Evolutionary conservation across 2,888 invertebrate species (phyloP), one percentile per base, ranked within the genome.

Genomic region (Ethmia dodecea): DNA sequence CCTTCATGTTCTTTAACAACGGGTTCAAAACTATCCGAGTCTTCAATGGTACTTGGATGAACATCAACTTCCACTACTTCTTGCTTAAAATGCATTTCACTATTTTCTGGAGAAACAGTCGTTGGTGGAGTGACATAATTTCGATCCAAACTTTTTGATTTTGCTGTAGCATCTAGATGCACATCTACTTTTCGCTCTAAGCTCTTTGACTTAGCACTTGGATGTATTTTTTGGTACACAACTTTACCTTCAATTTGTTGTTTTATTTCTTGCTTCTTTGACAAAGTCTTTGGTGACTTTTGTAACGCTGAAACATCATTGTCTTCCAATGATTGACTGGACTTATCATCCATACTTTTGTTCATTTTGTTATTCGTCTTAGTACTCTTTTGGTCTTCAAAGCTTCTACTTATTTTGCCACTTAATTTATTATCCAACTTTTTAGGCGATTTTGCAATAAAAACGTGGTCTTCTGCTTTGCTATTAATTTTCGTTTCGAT

Each of bases 371-470:
- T 88, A 32, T 72, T 86, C 0, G 86, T 53, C 63, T 89, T 90
- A 3, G 86, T 67, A 37, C 81, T 68, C 31, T 89, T 89, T 47
- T 77, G 84, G 46, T 90, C 90, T 50, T 90, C 90, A 51, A 90
- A 90, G 53, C 90, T 90, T 38, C 89, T 86, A 55, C 90, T 90
- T 5, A 81, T 76, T 58, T 89, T 89, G 28, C 88, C 88, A 10
- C 73, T 74, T 31, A 89, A 49, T 39, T 89, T 89, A 34, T 86
- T 88, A 51, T 93, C 92, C 3, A 92, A 66, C 54, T 92, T 92
- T 42, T 92, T 90, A 0, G 92, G 93, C 2, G 92, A 91, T 59
- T 93, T 93, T 0, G 93, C 92, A 51, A 93, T 93, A 37, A 93
- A 88, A 3, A 93, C 92, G 41, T 92, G 92, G 69, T 93, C 92